phyloP scores from a whole-genome alignment of 2,797 vertebrate species.

The Pygocentrus nattereri region DNA sequence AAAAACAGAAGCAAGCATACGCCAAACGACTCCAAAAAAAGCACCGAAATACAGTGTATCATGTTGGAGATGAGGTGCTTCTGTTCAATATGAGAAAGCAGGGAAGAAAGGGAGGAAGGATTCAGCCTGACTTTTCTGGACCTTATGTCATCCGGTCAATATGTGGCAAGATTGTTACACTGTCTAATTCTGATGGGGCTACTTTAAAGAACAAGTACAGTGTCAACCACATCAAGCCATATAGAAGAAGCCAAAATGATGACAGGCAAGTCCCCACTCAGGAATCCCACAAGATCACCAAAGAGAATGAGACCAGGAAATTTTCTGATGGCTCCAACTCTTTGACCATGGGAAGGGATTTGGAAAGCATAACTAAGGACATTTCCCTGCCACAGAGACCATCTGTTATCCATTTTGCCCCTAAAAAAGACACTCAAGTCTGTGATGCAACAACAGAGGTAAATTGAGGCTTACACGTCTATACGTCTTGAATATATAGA shows the following conservation, averaged over 20 bases:
- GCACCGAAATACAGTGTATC: conserved; percentile 27
- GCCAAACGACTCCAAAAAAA: conserved; percentile 33
- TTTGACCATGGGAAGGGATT: neutral
- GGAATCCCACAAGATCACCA: neutral
- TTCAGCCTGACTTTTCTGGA: conserved; percentile 30
- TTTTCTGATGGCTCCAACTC: neutral
- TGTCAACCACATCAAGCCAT: conserved; percentile 18
- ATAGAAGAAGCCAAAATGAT: conserved; percentile 23
- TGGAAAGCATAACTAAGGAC: neutral
- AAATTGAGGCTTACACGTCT: neutral
- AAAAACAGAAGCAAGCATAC: conserved; percentile 43
- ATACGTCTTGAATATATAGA: neutral
- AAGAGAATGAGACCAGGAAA: neutral
- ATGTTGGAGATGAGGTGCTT: conserved; percentile 44
- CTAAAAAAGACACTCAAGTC: neutral
- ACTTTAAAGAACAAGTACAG: conserved; percentile 25
- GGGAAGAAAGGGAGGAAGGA: conserved; percentile 41
- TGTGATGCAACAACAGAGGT: neutral
- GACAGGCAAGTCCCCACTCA: neutral
- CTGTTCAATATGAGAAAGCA: conserved; percentile 34
- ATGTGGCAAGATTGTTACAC: conserved; percentile 28
- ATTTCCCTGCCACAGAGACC: conserved; percentile 5
- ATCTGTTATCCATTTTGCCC: neutral
- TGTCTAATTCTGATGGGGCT: conserved; percentile 12
- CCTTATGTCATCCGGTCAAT: too few species aligned